Conservation (phyloP, 2,797 vertebrate genomes). For the Notamacropus eugenii region DNA sequence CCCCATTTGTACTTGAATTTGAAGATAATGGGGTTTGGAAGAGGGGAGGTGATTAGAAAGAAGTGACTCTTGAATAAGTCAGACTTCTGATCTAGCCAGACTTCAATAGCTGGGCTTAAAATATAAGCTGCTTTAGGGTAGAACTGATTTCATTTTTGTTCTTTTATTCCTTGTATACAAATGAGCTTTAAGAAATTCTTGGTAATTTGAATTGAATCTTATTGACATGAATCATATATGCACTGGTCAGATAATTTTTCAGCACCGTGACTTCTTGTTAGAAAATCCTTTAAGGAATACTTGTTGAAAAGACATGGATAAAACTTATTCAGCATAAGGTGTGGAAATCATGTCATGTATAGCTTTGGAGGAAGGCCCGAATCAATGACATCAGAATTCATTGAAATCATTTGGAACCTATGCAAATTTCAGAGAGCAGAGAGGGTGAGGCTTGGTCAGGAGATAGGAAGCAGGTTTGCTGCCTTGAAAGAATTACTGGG, state of each 20-base stretch:
- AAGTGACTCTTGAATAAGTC: background rate
- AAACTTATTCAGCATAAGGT: background rate
- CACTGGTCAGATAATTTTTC: background rate
- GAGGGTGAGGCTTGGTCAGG: background rate
- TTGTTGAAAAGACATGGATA: background rate
- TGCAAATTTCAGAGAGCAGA: background rate
- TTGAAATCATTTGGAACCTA: background rate
- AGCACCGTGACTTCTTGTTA: background rate
- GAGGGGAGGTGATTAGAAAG: background rate
- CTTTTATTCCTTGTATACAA: background rate
- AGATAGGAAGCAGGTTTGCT: background rate
- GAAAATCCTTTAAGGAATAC: background rate
- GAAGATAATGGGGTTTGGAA: background rate
- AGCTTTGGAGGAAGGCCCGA: background rate
- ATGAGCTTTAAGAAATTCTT: background rate
- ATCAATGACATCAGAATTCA: background rate
- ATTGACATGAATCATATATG: background rate
- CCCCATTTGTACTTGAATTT: too few species aligned
- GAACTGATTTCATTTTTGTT: background rate
- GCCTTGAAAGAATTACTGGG: background rate
- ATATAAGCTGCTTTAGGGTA: background rate
- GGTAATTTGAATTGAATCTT: background rate
- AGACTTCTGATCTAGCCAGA: background rate
- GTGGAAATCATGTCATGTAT: background rate
- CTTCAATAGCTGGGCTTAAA: background rate